These are phyloP conservation scores for Reinhardtius hippoglossoides DNA, from an alignment of 2,113 vertebrate species.

Conservation along the genomic window DNA sequence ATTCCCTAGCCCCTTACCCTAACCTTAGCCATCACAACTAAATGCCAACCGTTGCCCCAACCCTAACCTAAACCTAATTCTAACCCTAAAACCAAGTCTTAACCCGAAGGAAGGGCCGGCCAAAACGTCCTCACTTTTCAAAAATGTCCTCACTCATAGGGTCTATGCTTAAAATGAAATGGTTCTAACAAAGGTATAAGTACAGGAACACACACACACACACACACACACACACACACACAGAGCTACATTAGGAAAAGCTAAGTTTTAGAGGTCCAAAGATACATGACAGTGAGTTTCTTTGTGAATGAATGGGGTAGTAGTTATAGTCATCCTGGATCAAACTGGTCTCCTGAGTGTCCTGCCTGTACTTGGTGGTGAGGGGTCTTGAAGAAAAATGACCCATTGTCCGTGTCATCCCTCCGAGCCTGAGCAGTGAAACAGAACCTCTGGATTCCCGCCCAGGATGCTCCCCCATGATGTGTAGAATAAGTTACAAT, in stretches of 20 bases:
- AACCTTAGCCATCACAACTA: too few species aligned
- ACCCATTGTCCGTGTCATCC: conserved; percentile 77
- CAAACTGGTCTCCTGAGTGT: conserved; percentile 68
- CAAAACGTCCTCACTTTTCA: too few species aligned
- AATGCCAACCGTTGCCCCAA: too few species aligned
- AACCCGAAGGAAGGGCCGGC: too few species aligned
- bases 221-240: too few species aligned
- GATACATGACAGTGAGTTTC: conserved; percentile 4
- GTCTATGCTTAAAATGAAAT: too few species aligned
- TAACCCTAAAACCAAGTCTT: too few species aligned
- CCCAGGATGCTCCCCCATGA: conserved; percentile 52
- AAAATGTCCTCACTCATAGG: too few species aligned
- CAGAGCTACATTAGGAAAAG: not conserved
- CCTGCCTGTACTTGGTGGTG: conserved; percentile 84
- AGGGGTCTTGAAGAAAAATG: conserved; percentile 78
- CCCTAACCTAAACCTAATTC: too few species aligned
- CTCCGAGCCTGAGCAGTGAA: conserved; percentile 59
- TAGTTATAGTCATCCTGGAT: conserved; percentile 46
- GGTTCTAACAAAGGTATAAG: too few species aligned
- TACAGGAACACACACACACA: too few species aligned
- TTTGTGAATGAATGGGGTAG: conserved; percentile 58
- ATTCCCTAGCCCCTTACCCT: too few species aligned
- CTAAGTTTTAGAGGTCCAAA: conserved; percentile 16
- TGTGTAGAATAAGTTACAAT: conserved; percentile 7
- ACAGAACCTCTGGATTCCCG: conserved; percentile 55